Conservation (phyloP, 1,140 invertebrate species). For the Diploscapter pachys region DNA sequence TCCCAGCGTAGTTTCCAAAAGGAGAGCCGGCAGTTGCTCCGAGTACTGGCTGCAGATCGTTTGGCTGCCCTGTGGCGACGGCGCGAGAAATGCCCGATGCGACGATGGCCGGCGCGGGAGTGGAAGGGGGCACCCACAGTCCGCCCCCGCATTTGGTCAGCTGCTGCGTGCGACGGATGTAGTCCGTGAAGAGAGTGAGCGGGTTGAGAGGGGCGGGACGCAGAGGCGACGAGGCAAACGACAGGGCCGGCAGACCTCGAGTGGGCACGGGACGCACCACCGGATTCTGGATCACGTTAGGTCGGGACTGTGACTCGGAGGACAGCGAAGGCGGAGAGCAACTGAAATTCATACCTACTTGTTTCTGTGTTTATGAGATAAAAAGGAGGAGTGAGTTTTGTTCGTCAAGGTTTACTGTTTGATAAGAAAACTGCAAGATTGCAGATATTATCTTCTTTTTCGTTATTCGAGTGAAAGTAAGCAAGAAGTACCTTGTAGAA, state of each 20-base stretch:
- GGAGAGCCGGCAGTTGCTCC: conserved; percentile 35
- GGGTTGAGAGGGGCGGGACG: conserved; percentile 10
- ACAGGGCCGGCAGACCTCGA: neutral
- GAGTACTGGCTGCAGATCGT: conserved; percentile 36
- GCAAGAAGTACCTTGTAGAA: conserved; percentile 1
- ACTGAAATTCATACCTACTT: neutral
- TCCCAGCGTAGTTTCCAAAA: conserved; percentile 30
- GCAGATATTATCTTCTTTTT: too few species aligned
- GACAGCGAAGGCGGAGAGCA: conserved; percentile 11
- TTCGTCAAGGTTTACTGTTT: too few species aligned
- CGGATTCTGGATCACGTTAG: conserved; percentile 42
- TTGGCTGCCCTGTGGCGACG: neutral
- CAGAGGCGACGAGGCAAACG: conserved; percentile 15
- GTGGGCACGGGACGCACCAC: conserved; percentile 37
- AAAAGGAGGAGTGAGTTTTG: too few species aligned
- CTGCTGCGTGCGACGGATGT: conserved; percentile 6
- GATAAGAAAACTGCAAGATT: too few species aligned
- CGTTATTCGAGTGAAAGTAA: too few species aligned
- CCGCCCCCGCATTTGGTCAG: neutral
- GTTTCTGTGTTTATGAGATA: too few species aligned
- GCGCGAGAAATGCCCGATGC: conserved; percentile 9
- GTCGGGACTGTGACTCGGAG: conserved; percentile 25
- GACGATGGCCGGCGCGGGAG: conserved; percentile 12
- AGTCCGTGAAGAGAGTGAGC: conserved; percentile 14
- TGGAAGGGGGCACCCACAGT: conserved; percentile 11